phyloP scores from a whole-genome alignment of 2,888 invertebrate genomes.

The Thumatha senex region DNA sequence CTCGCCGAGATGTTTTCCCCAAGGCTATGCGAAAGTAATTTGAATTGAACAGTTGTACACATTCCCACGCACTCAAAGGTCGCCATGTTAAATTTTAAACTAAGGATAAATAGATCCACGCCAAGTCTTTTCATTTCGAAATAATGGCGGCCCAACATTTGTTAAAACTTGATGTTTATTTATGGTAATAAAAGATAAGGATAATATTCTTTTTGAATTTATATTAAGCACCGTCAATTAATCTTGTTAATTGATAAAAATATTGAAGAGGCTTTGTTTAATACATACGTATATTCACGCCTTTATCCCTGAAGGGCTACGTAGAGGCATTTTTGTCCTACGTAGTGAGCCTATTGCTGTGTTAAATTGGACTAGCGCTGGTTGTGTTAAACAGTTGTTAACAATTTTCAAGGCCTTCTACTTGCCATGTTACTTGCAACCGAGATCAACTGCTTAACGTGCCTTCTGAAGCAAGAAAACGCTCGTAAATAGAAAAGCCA shows the following conservation, averaged over 20 bases:
- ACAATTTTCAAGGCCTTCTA: too few relatives aligned
- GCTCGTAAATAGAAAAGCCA: too few relatives aligned
- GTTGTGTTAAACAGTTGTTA: too few relatives aligned
- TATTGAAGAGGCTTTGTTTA: not conserved
- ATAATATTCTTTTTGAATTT: slow-evolving; percentile 9
- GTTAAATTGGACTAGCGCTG: too few relatives aligned
- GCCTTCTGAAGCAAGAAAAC: too few relatives aligned
- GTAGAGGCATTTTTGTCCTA: too few relatives aligned
- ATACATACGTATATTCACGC: too few relatives aligned
- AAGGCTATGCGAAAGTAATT: slow-evolving; percentile 59
- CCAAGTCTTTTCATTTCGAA: slow-evolving; percentile 18
- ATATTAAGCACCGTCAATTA: not conserved
- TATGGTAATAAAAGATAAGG: slow-evolving; percentile 13
- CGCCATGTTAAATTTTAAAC: slow-evolving; percentile 46
- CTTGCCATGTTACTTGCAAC: too few relatives aligned
- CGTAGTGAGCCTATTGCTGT: too few relatives aligned
- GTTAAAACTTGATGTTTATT: slow-evolving; percentile 21
- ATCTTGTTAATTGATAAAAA: not conserved
- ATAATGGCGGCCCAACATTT: slow-evolving; percentile 14
- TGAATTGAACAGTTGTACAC: slow-evolving; percentile 66
- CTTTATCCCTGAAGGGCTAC: too few relatives aligned
- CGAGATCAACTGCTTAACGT: too few relatives aligned
- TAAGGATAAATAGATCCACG: slow-evolving; percentile 30
- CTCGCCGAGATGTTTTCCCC: slow-evolving; percentile 53
- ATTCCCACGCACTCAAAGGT: slow-evolving; percentile 62